Base-by-base conservation (phyloP, 2,113 vertebrate species). In the Aplodontia rufa region DNA sequence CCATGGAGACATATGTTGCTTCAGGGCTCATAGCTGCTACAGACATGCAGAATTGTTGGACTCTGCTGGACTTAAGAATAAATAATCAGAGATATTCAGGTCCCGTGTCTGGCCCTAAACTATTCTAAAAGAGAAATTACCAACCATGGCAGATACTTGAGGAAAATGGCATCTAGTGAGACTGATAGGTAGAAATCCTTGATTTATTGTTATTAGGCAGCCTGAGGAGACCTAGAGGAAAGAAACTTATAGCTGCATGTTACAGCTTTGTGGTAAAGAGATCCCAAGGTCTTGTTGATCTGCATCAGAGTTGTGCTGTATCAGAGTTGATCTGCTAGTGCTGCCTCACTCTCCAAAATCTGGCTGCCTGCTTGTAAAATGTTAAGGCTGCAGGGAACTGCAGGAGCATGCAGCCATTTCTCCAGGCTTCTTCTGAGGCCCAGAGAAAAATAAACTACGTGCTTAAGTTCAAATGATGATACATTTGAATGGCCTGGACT, bases 1-100 rank as follows among this genome's bases (percentile, higher is more conserved):
- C 95, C 64, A 97, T 93, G 20, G 84, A 80, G 91, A 26, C 13
- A 37, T 82, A 19, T 95, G 85, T 53, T 45, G 14, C 55, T 96
- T 82, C 84, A 95, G 90, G 85, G 0, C 2, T 60, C 47, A 10
- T 9, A 26, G 35, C 0, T 2, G 64, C 62, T 20, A 24, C n/a
- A n/a, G 35, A 62, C 51, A 12, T 6, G 40, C 35, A 58, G 20
- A 68, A 19, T 45, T 49, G 42, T 60, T 76, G 47, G 10, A 66
- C 0, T 0, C 24, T 9, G 5, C 6, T 5, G 22, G 45, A 69
- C 22, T 93, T 84, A 85, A 75, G 49, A 93, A 82, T 37, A 94
- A 90, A 79, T 64, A 47, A 55, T 35, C 49, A 55, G 20, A 62
- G 24, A 89, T 9, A 71, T 72, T 90, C 55, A 91, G 68, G 13